phyloP scores from a whole-genome alignment of 2,888 invertebrate genomes.

The Mechanitis mazaeus region DNA sequence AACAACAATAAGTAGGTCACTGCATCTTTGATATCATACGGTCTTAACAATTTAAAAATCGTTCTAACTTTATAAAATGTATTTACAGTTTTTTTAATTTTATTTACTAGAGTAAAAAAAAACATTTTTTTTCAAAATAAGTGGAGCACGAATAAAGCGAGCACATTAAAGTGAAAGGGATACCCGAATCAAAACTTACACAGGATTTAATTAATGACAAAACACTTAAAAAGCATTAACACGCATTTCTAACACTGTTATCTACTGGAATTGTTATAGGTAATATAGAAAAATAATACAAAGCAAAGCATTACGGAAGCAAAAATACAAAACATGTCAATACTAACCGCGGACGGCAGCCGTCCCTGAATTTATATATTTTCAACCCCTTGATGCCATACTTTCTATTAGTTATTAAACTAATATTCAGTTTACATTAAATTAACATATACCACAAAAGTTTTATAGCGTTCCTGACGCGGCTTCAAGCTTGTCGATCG shows the following conservation, averaged over 20 bases:
- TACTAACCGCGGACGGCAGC: conserved; percentile 56
- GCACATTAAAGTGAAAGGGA: conserved; percentile 74
- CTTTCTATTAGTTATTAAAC: conserved; percentile 39
- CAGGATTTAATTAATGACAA: conserved; percentile 11
- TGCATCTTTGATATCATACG: too few relatives aligned
- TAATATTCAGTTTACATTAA: conserved; percentile 43
- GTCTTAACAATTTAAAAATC: too few relatives aligned
- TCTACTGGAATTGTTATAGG: background rate
- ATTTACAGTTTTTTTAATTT: background rate
- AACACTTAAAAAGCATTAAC: conserved; percentile 1
- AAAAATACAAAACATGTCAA: conserved; percentile 39
- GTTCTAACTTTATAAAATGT: background rate
- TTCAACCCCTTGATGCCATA: conserved; percentile 62
- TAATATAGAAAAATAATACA: conserved; percentile 24
- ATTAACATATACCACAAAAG: conserved; percentile 42
- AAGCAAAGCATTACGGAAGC: conserved; percentile 38
- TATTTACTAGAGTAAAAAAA: conserved; percentile 27
- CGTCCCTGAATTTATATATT: conserved; percentile 44
- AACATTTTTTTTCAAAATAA: conserved; percentile 39
- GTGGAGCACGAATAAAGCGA: conserved; percentile 73
- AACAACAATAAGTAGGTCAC: background rate
- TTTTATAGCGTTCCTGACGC: conserved; percentile 24
- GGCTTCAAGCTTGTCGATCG: conserved; percentile 49
- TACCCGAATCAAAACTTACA: conserved; percentile 31
- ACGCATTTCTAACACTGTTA: background rate